Percentiles rank a stretch among this genome's conserved stretches.
Evolutionary conservation across 2,888 invertebrate genomes (phyloP).

Genomic region (Spatulosminthurus flaviceps): DNA sequence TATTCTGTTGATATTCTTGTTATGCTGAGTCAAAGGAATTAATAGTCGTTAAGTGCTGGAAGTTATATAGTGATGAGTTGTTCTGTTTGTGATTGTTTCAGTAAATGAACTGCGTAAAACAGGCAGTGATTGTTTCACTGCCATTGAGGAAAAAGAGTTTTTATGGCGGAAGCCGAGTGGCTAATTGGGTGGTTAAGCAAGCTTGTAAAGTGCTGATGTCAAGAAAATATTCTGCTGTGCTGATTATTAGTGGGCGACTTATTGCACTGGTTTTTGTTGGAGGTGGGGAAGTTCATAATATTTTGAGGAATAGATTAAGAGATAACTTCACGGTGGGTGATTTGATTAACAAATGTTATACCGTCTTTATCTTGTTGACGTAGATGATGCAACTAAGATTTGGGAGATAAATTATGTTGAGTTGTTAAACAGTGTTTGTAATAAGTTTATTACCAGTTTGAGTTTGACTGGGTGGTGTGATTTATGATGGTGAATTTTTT

Average conservation of each 20-base stretch:
- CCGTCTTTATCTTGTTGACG: background rate
- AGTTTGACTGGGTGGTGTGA: background rate
- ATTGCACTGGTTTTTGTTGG: background rate
- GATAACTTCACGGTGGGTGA: background rate
- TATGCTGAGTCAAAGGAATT: no score
- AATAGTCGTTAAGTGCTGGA: background rate
- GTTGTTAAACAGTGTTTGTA: background rate
- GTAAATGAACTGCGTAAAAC: no score
- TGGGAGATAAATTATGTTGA: background rate
- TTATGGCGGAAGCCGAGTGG: slow-evolving; percentile 5
- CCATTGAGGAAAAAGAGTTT: background rate
- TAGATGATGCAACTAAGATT: background rate
- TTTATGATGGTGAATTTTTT: background rate
- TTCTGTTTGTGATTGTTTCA: no score
- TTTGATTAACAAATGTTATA: slow-evolving; percentile 8
- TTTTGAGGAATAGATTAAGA: background rate
- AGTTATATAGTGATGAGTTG: background rate
- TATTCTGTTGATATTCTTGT: no score
- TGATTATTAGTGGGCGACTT: background rate
- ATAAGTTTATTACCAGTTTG: background rate
- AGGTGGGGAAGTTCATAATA: background rate
- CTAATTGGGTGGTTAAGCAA: background rate
- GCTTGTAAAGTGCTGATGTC: background rate
- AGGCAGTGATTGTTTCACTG: background rate
- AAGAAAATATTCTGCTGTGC: background rate